Evolutionary conservation across 1,140 invertebrate genomes (phyloP).

Genomic region (Eubasilissa regina): DNA sequence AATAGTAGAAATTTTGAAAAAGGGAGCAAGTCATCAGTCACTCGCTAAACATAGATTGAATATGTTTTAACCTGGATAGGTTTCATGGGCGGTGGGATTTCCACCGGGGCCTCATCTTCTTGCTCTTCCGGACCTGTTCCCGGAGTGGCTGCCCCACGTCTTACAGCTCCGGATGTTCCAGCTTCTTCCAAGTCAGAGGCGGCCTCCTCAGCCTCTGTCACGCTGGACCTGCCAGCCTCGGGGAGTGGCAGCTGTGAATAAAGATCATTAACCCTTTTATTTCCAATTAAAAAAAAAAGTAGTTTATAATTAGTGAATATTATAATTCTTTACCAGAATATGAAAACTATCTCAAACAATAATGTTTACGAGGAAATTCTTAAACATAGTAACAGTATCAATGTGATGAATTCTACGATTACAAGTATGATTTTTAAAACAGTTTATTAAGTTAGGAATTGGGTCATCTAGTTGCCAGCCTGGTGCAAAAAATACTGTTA

Average conservation of each 20-base stretch:
- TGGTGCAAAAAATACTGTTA: no score
- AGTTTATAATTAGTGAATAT: no score
- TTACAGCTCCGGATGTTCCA: conserved; percentile 53
- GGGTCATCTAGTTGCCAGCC: no score
- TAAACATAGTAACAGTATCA: no score
- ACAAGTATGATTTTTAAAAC: no score
- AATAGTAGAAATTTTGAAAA: not conserved
- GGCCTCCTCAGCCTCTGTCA: conserved; percentile 64
- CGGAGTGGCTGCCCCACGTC: conserved; percentile 59
- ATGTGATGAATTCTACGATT: no score
- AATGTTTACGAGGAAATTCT: no score
- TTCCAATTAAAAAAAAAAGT: no score
- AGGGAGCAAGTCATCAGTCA: not conserved
- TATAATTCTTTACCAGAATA: no score
- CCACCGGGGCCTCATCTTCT: conserved; percentile 86
- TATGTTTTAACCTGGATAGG: conserved; percentile 82
- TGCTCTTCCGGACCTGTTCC: conserved; percentile 73
- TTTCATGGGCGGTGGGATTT: conserved; percentile 96
- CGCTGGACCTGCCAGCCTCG: conserved; percentile 65
- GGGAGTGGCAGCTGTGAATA: conserved; percentile 63
- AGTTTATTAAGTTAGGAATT: no score
- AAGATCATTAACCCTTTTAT: conserved; percentile 17
- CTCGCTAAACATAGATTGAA: not conserved
- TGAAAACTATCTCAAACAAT: no score
- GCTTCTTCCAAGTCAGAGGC: conserved; percentile 67